Base-by-base conservation (phyloP, 2,888 invertebrate genomes). In the Microchrysa polita region DNA sequence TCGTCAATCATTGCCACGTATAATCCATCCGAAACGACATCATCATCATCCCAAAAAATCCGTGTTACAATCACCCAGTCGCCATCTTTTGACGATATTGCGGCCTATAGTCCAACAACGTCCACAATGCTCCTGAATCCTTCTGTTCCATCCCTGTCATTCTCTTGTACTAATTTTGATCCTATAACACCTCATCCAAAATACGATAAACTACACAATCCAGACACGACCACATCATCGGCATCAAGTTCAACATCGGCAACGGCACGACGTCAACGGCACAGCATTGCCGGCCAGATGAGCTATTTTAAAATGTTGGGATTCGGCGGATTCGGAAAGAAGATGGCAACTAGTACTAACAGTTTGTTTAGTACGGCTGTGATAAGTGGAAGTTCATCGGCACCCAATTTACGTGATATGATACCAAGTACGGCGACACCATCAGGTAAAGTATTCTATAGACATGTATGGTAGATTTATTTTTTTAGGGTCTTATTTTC, bases 231-330 rank as follows among this genome's bases (percentile, higher is more conserved):
- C 22, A 67, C 75, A 40, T 74, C 77, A 63, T 61, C 74, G 16
- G 63, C 80, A 78, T 81, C 83, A 77, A 82, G 82, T 79, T 82
- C 83, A 78, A 81, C 83, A 77, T 82, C 83, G 78, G 81, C 81
- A 77, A 83, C 84, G 79, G 89, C 90, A 86, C 91, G 93, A 87
- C 93, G 93, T 87, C 95, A 95, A 89, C 93, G 95, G 87, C 95
- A 95, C 93, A 95, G 95, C 90, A 93, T 95, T 90, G 93, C 94
- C 88, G 94, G 94, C 88, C 95, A 95, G 91, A 93, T 94, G 92
- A 93, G 91, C 90, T 93, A 93, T 90, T 93, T 92, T 90, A 93
- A 93, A 91, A 91, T 93, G 90, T 89, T 93, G 88, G 93, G 93
- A 82, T 91, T 93, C 86, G 85, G 84, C 48, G 90, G 89, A 82